phyloP scores from a whole-genome alignment of 2,888 invertebrate genomes.

The Acronicta aceris region DNA sequence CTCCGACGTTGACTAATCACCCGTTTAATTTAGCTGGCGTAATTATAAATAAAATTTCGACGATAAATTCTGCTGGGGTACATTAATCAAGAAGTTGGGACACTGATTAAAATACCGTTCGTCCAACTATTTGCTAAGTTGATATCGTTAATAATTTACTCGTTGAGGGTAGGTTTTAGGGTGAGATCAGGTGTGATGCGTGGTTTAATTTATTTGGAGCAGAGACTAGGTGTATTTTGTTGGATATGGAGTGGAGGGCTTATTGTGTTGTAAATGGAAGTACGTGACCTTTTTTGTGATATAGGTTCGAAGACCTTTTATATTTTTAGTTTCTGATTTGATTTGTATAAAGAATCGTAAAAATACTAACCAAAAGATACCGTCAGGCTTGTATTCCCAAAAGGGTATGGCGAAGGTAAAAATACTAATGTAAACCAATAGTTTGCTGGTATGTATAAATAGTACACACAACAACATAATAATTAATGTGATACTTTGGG shows the following conservation, averaged over 20 bases:
- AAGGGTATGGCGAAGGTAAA: no score
- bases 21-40: conserved; percentile 86
- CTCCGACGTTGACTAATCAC: conserved; percentile 87
- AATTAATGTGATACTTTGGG: no score
- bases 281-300: neutral
- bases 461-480: no score
- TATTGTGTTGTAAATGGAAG: conserved; percentile 19
- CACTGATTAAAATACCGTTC: conserved; percentile 90
- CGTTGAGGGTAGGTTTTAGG: conserved; percentile 72
- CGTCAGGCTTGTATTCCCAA: no score
- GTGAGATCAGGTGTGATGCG: conserved; percentile 79
- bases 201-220: conserved; percentile 61
- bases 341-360: no score
- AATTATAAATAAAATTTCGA: conserved; percentile 89
- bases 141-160: conserved; percentile 88
- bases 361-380: no score
- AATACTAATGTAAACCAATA: no score
- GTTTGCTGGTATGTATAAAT: no score
- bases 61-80: conserved; percentile 85
- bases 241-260: conserved; percentile 43
- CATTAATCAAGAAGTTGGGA: conserved; percentile 90
- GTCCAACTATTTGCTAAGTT: conserved; percentile 87
- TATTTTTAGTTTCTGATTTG: neutral
- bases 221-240: conserved; percentile 37
- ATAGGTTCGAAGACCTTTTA: neutral